phyloP scores from a whole-genome alignment of 53 echinoderm and acorn worm species.

The Echinometra lucunter region DNA sequence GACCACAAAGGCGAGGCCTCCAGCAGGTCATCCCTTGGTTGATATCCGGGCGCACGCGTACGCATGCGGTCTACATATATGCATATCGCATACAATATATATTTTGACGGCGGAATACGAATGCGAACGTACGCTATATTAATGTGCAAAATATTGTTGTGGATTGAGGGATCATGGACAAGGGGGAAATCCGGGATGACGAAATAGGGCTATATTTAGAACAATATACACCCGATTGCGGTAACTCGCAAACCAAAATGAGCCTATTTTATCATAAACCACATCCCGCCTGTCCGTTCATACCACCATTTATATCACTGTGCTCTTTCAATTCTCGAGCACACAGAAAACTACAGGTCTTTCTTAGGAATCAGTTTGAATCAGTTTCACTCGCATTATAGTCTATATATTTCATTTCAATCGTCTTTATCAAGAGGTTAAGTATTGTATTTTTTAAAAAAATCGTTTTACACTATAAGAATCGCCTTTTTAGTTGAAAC shows the following conservation, averaged over 20 bases:
- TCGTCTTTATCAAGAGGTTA: no score
- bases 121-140: background rate
- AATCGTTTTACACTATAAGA: no score
- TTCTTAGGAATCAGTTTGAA: no score
- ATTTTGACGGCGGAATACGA: no score
- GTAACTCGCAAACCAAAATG: no score
- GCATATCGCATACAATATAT: no score
- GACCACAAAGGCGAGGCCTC: background rate
- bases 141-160: background rate
- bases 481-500: no score
- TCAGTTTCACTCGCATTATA: background rate
- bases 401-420: no score
- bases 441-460: no score
- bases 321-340: background rate
- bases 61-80: background rate
- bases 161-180: no score
- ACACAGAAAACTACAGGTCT: background rate
- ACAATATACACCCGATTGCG: background rate
- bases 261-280: background rate
- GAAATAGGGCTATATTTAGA: constrained; percentile 23
- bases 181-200: constrained; percentile 30
- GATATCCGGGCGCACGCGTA: constrained; percentile 3
- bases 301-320: no score
- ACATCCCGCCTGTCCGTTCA: background rate
- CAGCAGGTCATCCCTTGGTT: background rate